Evolutionary conservation across 2,888 invertebrate genomes (phyloP), one percentile per base, ranked within the genome.

Genomic region (Tuberolachnus salignus): DNA sequence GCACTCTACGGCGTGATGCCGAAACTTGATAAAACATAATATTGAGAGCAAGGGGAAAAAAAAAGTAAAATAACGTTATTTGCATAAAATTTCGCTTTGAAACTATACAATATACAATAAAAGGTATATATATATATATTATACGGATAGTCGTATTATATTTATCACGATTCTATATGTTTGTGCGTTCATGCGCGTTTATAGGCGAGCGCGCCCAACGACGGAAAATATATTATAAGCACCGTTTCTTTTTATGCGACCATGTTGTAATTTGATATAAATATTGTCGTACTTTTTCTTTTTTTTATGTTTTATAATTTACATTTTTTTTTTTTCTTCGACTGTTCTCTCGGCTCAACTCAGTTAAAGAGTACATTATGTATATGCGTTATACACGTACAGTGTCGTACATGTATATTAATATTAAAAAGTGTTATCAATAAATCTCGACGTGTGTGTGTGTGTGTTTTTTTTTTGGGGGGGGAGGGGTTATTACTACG

Each of bases 181-280:
- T 16, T 34, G 10, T 61, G 19, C 6, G 16, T 61, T 16, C 19
- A 34, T 61, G 26, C 9, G 59, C 23, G 13, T 19, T 6, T 42
- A n/a, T 19, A 63, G 63, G 19, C 14, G 21, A 21, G 26, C 21
- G 14, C 21, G 1, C 64, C 4, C 3, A 53, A 49, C 8, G 21
- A 51, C 26, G 21, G 67, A 53, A 63, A 42, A 34, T 34, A 34
- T n/a, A n/a, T 51, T 42, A 42, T 44, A 44, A 44, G 44, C 44
- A 10, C 23, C 34, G 9, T 13, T 59, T 59, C 16, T 59, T 63
- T 46, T 16, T 53, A 13, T 9, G 19, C 34, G 3, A 69, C 16
- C 14, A 34, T 19, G 8, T 69, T 51, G 19, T 69, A 53, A 69
- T 51, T 49, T 34, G 51, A 26, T 67, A 51, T 67, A 51, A n/a